Evolutionary conservation across 2,797 vertebrate genomes (phyloP).

Genomic region (Channa striata): DNA sequence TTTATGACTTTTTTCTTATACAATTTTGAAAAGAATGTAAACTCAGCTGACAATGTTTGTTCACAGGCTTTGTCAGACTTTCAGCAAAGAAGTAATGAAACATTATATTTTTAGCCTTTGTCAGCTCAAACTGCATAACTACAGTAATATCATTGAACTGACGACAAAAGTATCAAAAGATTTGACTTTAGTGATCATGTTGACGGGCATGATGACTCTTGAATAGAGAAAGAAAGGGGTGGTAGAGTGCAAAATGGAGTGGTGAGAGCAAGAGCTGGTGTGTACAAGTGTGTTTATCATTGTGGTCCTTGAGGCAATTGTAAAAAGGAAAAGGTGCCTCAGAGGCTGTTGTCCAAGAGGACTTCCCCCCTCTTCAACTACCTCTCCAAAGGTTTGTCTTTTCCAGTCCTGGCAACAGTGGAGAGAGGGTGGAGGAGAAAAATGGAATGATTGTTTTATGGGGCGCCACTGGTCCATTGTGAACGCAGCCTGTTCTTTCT

Average conservation of each 20-base stretch:
- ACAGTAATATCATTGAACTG: constrained; percentile 67
- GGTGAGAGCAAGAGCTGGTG: constrained; percentile 57
- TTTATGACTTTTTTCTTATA: background rate
- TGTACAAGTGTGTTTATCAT: constrained; percentile 75
- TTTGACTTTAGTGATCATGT: constrained; percentile 73
- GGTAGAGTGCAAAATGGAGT: constrained; percentile 66
- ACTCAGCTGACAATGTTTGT: background rate
- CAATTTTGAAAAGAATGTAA: background rate
- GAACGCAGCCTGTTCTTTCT: constrained; percentile 89
- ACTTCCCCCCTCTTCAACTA: constrained; percentile 70
- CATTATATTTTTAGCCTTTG: background rate
- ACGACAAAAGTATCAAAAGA: constrained; percentile 58
- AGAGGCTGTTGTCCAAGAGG: constrained; percentile 70
- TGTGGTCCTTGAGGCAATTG: constrained; percentile 65
- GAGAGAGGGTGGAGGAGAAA: constrained; percentile 72
- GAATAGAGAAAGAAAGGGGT: constrained; percentile 71
- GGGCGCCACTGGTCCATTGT: constrained; percentile 87
- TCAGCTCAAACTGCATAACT: constrained; percentile 13
- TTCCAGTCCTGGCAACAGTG: constrained; percentile 82
- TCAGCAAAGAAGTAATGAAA: constrained; percentile 1
- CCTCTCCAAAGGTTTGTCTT: constrained; percentile 84
- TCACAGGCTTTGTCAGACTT: background rate
- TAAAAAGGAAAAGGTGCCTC: constrained; percentile 67
- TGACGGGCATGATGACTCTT: constrained; percentile 74
- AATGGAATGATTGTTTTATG: constrained; percentile 85